phyloP scores from a whole-genome alignment of 2,888 invertebrate species.

The Drosophila atroscutellata region DNA sequence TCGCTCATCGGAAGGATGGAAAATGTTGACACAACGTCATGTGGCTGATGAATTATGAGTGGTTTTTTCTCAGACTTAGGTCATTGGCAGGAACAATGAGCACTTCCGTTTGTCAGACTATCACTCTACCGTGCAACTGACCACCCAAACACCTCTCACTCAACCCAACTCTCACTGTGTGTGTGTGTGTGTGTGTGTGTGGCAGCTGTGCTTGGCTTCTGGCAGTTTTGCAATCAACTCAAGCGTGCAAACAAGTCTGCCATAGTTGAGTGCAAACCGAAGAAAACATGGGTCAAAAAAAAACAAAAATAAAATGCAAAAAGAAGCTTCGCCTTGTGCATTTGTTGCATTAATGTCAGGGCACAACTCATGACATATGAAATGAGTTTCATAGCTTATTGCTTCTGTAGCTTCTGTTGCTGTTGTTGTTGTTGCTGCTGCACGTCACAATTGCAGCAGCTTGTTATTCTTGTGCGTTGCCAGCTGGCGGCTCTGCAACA shows the following conservation, averaged over 20 bases:
- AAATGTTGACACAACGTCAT: slow-evolving; percentile 77
- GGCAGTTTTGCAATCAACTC: slow-evolving; percentile 68
- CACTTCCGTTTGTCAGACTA: slow-evolving; percentile 64
- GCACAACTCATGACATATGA: slow-evolving; percentile 67
- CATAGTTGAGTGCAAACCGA: slow-evolving; percentile 12
- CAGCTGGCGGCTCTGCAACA: slow-evolving; percentile 48
- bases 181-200: slow-evolving; percentile 19
- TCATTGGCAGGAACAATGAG: slow-evolving; percentile 75
- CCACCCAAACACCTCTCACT: not conserved
- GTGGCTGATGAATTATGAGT: slow-evolving; percentile 72
- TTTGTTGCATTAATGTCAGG: slow-evolving; percentile 69
- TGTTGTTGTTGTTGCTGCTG: slow-evolving; percentile 39
- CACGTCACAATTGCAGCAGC: slow-evolving; percentile 4
- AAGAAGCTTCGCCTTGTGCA: slow-evolving; percentile 53
- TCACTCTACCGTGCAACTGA: slow-evolving; percentile 3
- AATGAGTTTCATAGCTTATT: slow-evolving; percentile 64
- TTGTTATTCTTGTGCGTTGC: slow-evolving; percentile 40
- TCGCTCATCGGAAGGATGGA: slow-evolving; percentile 61
- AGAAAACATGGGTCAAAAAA: not conserved
- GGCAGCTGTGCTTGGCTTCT: slow-evolving; percentile 36
- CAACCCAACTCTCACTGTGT: not conserved
- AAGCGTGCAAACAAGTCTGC: slow-evolving; percentile 63
- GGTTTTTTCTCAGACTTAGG: slow-evolving; percentile 50
- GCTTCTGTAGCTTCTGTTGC: slow-evolving; percentile 23
- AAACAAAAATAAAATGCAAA: not conserved